Base-by-base conservation (phyloP, 2,797 vertebrate genomes). In the Stomatorhinus walkeri region DNA sequence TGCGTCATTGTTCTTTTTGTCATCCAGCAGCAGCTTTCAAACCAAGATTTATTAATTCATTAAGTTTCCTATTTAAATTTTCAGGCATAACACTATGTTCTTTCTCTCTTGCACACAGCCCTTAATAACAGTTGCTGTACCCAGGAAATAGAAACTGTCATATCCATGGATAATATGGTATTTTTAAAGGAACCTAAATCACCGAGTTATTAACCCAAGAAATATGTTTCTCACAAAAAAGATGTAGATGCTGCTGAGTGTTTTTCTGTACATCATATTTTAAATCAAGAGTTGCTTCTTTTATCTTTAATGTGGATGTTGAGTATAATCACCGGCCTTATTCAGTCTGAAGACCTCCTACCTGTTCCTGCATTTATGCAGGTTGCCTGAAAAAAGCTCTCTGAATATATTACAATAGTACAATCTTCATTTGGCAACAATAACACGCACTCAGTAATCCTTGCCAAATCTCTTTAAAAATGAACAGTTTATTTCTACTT, bases 41-140 rank as follows among this genome's bases (percentile, higher is more conserved):
- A 94, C 94, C 94, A 94, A 94, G 93, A 95, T 95, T 95, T 94
- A 96, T 96, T 96, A 94, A 96, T 96, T 96, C 95, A 95, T 96
- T 96, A 95, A 93, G 92, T 94, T 94, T 95, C 95, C 93, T 92
- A 94, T 95, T 95, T 93, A 95, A 92, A 93, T 94, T 91, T 92
- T 94, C 92, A 89, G 93, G 89, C 91, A 92, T 93, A 95, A 95
- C 94, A 95, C 93, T 94, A 93, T 95, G 94, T 94, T 94, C 92
- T 91, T 93, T 94, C 92, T 93, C 92, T 93, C 92, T 92, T 91
- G 93, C 92, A 93, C 93, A 90, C 90, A 90, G 92, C 91, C 91
- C 92, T 90, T 94, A 95, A 96, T 95, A 95, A 94, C 92, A 89
- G 16, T 89, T 90, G 92, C 92, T 92, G 91, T 90, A 91, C 90